Base-by-base conservation (phyloP, 2,113 vertebrate species). In the Myodes glareolus region DNA sequence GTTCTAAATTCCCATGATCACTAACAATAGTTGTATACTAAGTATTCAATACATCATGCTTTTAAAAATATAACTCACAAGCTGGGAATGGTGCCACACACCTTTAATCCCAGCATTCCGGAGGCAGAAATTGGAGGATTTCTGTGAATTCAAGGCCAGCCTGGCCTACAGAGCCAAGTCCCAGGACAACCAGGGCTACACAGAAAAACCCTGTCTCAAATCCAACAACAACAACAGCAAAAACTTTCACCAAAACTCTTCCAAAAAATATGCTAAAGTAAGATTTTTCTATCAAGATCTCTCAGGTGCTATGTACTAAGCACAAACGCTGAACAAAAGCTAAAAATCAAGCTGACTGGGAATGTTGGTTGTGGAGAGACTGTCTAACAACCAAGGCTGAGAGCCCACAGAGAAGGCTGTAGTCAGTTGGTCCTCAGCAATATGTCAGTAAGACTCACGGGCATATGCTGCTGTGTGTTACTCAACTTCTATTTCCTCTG, bases 1-100 rank as follows among this genome's bases (percentile, higher is more conserved):
- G 36, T 81, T 27, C 58, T 81, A 29, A 27, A 42, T n/a, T 42
- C 36, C 25, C 76, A 2, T 39, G 77, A 75, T 76, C 80, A 33
- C 36, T 72, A 76, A 65, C 31, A 65, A 2, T 58, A 6, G 36
- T 10, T 92, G 4, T 21, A 47, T n/a, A 33, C 11, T 70, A 93
- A 78, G 29, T 29, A 75, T 87, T 94, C 78, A 39, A 80, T 63
- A 52, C 58, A 61, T 6, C 25, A 2, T 50, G 52, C 17, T 67
- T 76, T 90, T 91, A 52, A 80, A 96, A 96, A 76, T 76, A 61
- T 7, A 87, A 78, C 36, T 82, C 65, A 91, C 42, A 50, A 61
- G 21, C 33, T 14, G 12, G 33, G 12, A 16, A 17, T 25, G 36
- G 52, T 42, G n/a, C 36, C 5, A 17, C n/a, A 84, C 3, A 7